Conservation (phyloP, 2,113 vertebrate species). For the Macquaria ambigua region DNA sequence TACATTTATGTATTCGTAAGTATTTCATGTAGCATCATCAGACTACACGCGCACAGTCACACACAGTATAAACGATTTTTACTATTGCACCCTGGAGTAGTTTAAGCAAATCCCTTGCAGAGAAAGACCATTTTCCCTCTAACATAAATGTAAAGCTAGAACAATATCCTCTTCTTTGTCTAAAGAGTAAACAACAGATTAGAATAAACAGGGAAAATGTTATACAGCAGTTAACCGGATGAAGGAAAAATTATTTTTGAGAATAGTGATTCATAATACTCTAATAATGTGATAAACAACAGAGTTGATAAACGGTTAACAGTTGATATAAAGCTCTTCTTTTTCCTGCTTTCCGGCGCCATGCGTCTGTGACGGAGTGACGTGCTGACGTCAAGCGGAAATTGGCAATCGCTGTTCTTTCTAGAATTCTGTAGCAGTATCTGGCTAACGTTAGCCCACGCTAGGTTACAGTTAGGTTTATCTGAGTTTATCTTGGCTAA, state of each 20-base stretch:
- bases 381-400: slow-evolving; percentile 69
- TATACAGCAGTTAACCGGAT: background rate
- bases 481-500: background rate
- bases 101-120: background rate
- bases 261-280: background rate
- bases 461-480: background rate
- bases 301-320: background rate
- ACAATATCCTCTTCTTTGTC: background rate
- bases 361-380: background rate
- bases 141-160: too few relatives aligned
- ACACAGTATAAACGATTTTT: background rate
- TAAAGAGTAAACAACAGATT: too few relatives aligned
- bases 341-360: background rate
- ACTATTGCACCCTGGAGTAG: background rate
- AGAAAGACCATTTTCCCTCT: background rate
- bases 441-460: slow-evolving; percentile 11
- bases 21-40: background rate
- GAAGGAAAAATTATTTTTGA: background rate
- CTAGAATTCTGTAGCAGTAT: slow-evolving; percentile 70
- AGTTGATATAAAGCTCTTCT: background rate
- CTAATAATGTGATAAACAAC: background rate
- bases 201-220: background rate
- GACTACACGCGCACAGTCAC: too few relatives aligned
- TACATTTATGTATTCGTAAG: background rate
- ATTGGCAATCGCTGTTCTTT: slow-evolving; percentile 62